These are phyloP conservation scores for Pollicipes pollicipes DNA, from an alignment of 1,140 invertebrate genomes.

Conservation along the genomic window DNA sequence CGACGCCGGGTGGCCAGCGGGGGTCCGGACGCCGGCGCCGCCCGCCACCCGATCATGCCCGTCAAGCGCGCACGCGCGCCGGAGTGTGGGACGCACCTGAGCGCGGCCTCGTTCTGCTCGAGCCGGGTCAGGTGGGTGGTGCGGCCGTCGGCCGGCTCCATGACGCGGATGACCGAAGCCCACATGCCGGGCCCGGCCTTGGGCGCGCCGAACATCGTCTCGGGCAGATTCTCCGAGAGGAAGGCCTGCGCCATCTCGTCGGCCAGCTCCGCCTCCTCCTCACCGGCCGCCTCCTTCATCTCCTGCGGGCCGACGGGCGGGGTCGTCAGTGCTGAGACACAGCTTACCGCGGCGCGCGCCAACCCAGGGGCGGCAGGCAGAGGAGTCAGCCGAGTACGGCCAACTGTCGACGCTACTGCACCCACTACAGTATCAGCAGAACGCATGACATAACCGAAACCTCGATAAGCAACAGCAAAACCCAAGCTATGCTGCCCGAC, in stretches of 20 bases:
- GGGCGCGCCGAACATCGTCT: conserved; percentile 81
- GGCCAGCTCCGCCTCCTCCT: conserved; percentile 56
- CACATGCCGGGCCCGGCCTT: conserved; percentile 92
- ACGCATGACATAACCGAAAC: too few species aligned
- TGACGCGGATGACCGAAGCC: conserved; percentile 83
- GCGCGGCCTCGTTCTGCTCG: conserved; percentile 91
- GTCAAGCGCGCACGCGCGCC: too few species aligned
- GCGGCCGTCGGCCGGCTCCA: conserved; percentile 70
- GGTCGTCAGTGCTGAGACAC: conserved; percentile 3
- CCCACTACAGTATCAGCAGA: too few species aligned
- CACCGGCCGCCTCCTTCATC: conserved; percentile 87
- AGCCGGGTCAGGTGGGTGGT: conserved; percentile 62
- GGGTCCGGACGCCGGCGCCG: too few species aligned
- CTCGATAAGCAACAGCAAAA: too few species aligned
- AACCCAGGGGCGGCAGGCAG: too few species aligned
- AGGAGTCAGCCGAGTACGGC: too few species aligned
- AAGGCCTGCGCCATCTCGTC: conserved; percentile 94
- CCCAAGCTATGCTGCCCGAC: too few species aligned
- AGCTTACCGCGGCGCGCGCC: too few species aligned
- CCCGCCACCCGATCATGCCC: too few species aligned
- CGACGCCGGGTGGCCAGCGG: too few species aligned
- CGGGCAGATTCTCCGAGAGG: conserved; percentile 82
- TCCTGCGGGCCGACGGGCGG: conserved; percentile 36
- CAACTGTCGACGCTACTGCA: too few species aligned
- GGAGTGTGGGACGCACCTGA: conserved; percentile 23